These are phyloP conservation scores for Acrossocheilus wenchowensis DNA, from an alignment of 2,797 vertebrate species.

Conservation along the genomic window DNA sequence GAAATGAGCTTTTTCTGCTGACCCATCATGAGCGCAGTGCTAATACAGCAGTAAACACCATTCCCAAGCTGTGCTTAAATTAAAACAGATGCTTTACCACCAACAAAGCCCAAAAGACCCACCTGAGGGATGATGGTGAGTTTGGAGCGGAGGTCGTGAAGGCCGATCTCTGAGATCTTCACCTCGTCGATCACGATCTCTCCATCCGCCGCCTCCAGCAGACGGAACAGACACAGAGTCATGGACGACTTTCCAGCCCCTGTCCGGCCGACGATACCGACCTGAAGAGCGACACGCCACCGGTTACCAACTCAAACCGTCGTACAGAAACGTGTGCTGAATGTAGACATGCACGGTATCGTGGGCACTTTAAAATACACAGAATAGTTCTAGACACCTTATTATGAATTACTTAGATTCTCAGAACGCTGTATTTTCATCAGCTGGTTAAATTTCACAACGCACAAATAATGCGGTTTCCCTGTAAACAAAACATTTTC, in stretches of 20 bases:
- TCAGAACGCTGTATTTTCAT: no score
- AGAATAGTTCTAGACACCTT: not conserved
- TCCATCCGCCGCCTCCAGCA: slow-evolving; percentile 90
- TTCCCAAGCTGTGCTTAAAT: slow-evolving; percentile 47
- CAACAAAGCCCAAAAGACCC: not conserved
- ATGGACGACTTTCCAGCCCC: slow-evolving; percentile 98
- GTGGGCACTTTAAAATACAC: not conserved
- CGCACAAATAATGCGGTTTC: no score
- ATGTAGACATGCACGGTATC: no score
- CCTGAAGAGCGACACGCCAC: slow-evolving; percentile 70
- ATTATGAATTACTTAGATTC: not conserved
- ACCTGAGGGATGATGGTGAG: slow-evolving; percentile 99
- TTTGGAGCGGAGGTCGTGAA: slow-evolving; percentile 93
- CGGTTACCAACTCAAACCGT: not conserved
- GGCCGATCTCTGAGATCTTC: slow-evolving; percentile 91
- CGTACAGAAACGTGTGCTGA: not conserved
- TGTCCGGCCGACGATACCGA: slow-evolving; percentile 96
- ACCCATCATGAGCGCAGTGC: slow-evolving; percentile 44
- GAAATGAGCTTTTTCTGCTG: slow-evolving; percentile 48
- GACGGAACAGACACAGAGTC: slow-evolving; percentile 93
- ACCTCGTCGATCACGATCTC: slow-evolving; percentile 90
- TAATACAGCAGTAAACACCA: slow-evolving; percentile 45
- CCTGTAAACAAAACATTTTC: no score
- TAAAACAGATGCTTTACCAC: slow-evolving; percentile 50
- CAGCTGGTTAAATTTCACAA: no score